phyloP scores from a whole-genome alignment of 2,888 invertebrate species.

The Endotricha flammealis region DNA sequence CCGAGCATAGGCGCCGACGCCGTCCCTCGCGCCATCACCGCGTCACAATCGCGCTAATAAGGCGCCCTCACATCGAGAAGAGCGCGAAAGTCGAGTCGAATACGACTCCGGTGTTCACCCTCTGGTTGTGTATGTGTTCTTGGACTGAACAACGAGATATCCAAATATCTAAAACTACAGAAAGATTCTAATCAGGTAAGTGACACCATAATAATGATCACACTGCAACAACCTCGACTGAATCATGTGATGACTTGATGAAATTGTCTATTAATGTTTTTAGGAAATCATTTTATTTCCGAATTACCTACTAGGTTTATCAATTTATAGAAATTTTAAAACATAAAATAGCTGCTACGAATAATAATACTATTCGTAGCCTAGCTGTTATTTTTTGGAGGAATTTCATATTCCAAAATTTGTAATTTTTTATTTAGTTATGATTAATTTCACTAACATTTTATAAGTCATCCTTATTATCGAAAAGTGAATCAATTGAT shows the following conservation, averaged over 20 bases:
- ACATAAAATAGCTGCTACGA: no score
- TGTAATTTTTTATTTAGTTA: no score
- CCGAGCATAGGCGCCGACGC: conserved; percentile 50
- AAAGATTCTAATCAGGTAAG: conserved; percentile 51
- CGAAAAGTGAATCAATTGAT: no score
- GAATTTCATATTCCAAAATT: no score
- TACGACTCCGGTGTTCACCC: conserved; percentile 40
- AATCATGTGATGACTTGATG: conserved; percentile 51
- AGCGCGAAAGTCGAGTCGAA: conserved; percentile 25
- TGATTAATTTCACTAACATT: no score
- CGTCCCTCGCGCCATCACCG: conserved; percentile 29
- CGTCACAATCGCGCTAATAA: conserved; percentile 29
- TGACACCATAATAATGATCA: neutral
- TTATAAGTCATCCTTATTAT: no score
- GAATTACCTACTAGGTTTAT: neutral
- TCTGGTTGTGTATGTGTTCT: conserved; percentile 60
- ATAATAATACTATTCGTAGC: no score
- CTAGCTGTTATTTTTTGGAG: no score
- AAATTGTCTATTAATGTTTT: conserved; percentile 2
- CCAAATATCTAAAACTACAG: conserved; percentile 30
- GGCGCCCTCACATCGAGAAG: conserved; percentile 35
- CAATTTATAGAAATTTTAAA: neutral
- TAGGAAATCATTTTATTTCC: neutral
- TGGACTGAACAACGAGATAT: conserved; percentile 36
- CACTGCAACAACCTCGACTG: conserved; percentile 24